These are phyloP conservation scores for Drosophila paulistorum DNA, from an alignment of 1,140 invertebrate genomes.

Conservation along the genomic window DNA sequence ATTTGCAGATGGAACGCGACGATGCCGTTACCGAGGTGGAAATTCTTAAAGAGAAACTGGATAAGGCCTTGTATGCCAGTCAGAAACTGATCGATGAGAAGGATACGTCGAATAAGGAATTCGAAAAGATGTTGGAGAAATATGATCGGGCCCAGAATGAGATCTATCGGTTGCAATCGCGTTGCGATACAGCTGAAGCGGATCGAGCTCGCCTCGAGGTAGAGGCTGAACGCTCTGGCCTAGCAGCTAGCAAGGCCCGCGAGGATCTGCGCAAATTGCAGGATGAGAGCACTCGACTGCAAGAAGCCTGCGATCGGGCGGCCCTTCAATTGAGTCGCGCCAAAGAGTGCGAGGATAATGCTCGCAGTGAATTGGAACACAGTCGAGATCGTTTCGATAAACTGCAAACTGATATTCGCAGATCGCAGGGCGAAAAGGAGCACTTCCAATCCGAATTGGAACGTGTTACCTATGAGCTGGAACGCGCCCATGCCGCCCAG, in stretches of 20 bases:
- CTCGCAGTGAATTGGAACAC: conserved; percentile 94
- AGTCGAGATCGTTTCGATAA: conserved; percentile 95
- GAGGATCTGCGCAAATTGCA: conserved; percentile 94
- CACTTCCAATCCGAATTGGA: conserved; percentile 93
- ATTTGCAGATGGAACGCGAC: conserved; percentile 91
- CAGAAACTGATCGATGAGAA: conserved; percentile 94
- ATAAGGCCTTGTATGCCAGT: conserved; percentile 91
- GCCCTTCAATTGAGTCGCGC: conserved; percentile 91
- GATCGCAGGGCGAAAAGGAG: conserved; percentile 92
- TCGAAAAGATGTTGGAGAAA: conserved; percentile 96
- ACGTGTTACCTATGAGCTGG: conserved; percentile 92
- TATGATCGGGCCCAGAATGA: conserved; percentile 96
- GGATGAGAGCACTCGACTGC: conserved; percentile 91
- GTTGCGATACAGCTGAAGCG: conserved; percentile 92
- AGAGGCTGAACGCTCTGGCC: conserved; percentile 93
- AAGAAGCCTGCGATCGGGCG: conserved; percentile 94
- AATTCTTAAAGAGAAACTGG: conserved; percentile 94
- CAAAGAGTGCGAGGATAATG: conserved; percentile 95
- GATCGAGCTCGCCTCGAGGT: conserved; percentile 93
- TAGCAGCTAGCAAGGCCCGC: conserved; percentile 90
- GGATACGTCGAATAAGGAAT: conserved; percentile 93
- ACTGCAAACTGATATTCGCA: conserved; percentile 91
- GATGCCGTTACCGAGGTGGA: conserved; percentile 93
- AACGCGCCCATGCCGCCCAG: conserved; percentile 91
- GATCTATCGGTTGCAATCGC: conserved; percentile 93